phyloP scores from a whole-genome alignment of 2,888 invertebrate genomes.

The Noctua fimbriata region DNA sequence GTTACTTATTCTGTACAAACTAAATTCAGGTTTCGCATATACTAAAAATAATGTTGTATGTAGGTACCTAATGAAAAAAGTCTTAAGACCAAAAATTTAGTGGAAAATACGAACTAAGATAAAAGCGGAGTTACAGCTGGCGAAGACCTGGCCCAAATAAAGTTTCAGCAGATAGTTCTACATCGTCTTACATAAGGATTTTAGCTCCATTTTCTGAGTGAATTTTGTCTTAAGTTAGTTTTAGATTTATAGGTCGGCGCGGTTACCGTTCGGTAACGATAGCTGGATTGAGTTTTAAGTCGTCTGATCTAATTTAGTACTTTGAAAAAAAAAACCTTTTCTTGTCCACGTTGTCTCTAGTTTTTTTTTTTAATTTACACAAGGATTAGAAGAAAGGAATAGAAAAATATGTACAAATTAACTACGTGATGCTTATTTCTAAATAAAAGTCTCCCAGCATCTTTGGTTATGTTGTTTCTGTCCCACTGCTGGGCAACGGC shows the following conservation, averaged over 20 bases:
- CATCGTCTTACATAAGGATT: conserved; percentile 11
- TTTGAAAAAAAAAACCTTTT: not conserved
- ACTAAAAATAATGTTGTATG: not conserved
- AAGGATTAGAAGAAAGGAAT: not conserved
- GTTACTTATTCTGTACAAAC: no score
- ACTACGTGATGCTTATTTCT: not conserved
- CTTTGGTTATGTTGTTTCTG: not conserved
- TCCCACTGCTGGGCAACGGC: not conserved
- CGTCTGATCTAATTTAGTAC: conserved; percentile 11
- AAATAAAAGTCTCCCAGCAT: not conserved
- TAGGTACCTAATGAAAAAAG: not conserved
- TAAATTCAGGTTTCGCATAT: no score
- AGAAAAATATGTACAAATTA: not conserved
- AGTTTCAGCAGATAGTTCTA: conserved; percentile 43
- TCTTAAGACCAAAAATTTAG: conserved; percentile 6
- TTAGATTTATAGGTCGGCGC: conserved; percentile 27
- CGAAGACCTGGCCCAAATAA: conserved; percentile 35
- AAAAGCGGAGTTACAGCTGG: conserved; percentile 38
- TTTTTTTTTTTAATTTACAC: not conserved
- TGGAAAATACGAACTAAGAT: conserved; percentile 25
- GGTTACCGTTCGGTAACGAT: not conserved
- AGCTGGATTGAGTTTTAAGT: not conserved
- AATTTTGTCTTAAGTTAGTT: conserved; percentile 25
- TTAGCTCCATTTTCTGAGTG: conserved; percentile 38
- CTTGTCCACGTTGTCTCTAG: not conserved